Conservation (phyloP, 2,797 vertebrate species). For the Aplochiton taeniatus region DNA sequence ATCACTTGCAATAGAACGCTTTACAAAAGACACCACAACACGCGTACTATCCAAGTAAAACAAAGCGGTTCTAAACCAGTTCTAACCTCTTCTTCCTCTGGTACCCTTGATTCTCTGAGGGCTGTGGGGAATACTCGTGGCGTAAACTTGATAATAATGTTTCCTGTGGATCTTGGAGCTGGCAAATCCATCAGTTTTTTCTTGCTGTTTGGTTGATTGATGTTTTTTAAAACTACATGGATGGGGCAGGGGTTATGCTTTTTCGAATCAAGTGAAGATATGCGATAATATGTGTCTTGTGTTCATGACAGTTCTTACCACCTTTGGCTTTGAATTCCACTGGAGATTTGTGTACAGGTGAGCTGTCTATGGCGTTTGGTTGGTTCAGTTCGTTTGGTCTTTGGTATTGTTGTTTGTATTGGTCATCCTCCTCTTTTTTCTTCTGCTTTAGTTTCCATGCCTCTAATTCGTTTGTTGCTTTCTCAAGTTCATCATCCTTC, state of each 20-base stretch:
- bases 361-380: background rate
- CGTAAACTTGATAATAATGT: slow-evolving; percentile 85
- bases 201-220: slow-evolving; percentile 30
- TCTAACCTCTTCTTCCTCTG: slow-evolving; percentile 89
- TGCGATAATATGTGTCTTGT: too few species aligned
- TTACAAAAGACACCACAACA: too few species aligned
- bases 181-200: slow-evolving; percentile 67
- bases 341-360: background rate
- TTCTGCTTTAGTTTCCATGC: slow-evolving; percentile 77
- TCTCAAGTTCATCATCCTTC: slow-evolving; percentile 81
- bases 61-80: background rate
- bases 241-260: background rate
- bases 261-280: too few species aligned
- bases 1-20: too few species aligned
- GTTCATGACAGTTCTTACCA: slow-evolving; percentile 27
- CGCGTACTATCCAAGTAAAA: too few species aligned
- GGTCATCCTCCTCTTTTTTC: slow-evolving; percentile 45
- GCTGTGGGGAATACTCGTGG: slow-evolving; percentile 90
- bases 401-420: slow-evolving; percentile 29
- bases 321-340: slow-evolving; percentile 7
- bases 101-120: slow-evolving; percentile 84
- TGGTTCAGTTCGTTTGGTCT: slow-evolving; percentile 22
- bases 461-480: slow-evolving; percentile 79
- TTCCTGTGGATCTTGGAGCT: slow-evolving; percentile 77
- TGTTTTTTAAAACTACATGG: slow-evolving; percentile 33